Conservation (phyloP, 2,113 vertebrate genomes). For the Montifringilla adamsi region DNA sequence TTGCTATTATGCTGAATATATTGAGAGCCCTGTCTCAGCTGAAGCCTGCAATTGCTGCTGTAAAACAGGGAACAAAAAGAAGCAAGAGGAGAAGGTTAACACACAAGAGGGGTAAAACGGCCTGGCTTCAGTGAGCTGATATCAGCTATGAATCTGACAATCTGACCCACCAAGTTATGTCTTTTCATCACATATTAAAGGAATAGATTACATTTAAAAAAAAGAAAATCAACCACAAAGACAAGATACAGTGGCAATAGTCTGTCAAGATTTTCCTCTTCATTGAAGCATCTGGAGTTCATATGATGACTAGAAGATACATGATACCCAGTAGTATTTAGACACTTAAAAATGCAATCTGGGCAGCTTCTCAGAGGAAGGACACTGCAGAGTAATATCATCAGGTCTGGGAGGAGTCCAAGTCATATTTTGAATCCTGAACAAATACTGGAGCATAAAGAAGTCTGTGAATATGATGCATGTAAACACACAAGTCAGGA, state of each 20-base stretch:
- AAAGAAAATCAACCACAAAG: neutral
- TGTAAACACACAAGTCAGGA: neutral
- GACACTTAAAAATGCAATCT: neutral
- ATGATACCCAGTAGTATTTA: neutral
- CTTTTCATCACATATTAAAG: neutral
- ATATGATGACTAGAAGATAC: neutral
- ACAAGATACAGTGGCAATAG: neutral
- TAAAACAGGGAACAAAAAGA: neutral
- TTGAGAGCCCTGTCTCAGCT: neutral
- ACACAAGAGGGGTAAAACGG: fast-evolving
- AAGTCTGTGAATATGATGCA: neutral
- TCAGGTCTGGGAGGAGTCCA: neutral
- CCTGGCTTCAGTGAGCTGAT: neutral
- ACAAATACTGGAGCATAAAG: neutral
- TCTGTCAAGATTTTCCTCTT: neutral
- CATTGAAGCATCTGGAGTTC: neutral
- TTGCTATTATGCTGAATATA: neutral
- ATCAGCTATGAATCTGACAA: neutral
- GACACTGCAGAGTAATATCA: neutral
- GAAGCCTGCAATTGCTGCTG: neutral
- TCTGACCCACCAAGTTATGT: neutral
- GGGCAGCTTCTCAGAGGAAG: neutral
- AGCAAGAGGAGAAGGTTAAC: neutral
- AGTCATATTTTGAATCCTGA: neutral
- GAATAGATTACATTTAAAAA: neutral